Conservation (phyloP, 2,113 vertebrate genomes). For the Callithrix jacchus region DNA sequence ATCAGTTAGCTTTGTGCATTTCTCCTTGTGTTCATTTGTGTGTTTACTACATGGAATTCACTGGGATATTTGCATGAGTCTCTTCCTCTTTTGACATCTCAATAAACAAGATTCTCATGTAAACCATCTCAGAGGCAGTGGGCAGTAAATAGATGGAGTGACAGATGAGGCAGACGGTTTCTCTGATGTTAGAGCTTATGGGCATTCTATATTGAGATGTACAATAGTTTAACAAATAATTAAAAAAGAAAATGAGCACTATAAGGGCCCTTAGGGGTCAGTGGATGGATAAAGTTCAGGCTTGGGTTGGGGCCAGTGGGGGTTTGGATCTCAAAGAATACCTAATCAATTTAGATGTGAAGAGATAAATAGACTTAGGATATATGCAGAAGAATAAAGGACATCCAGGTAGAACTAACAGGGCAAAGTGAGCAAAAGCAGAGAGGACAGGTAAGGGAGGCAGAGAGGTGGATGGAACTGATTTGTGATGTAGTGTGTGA, state of each 20-base stretch:
- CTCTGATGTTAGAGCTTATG: background rate
- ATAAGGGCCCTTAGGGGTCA: background rate
- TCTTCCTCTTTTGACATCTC: constrained; percentile 4
- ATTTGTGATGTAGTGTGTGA: background rate
- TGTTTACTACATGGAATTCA: constrained; percentile 24
- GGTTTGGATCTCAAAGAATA: background rate
- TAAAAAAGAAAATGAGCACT: background rate
- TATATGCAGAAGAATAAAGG: background rate
- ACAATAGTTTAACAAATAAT: background rate
- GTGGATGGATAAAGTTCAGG: background rate
- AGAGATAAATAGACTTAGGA: background rate
- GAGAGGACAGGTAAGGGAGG: background rate
- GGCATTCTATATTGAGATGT: background rate
- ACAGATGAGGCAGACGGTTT: background rate
- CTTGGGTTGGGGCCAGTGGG: background rate
- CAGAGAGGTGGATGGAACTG: background rate
- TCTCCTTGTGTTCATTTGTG: background rate
- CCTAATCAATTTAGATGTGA: background rate
- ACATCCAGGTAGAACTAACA: background rate
- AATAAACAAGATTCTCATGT: background rate
- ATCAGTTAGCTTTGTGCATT: background rate
- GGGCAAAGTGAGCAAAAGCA: background rate
- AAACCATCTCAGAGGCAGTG: background rate
- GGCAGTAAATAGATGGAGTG: background rate
- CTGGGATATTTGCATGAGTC: background rate